phyloP scores from a whole-genome alignment of 2,888 invertebrate genomes.

The Andrena flavipes region DNA sequence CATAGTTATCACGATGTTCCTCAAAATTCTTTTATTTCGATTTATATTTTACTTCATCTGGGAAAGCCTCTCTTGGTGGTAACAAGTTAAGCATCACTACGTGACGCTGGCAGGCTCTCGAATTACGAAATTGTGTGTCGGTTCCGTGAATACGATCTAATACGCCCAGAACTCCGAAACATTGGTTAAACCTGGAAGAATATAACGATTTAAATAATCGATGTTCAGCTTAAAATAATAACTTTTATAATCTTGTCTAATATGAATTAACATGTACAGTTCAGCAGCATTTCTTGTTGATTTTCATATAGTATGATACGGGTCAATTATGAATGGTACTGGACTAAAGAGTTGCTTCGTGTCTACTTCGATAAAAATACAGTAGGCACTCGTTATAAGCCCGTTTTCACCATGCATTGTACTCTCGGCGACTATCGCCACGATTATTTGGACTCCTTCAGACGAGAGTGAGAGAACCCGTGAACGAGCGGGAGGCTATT shows the following conservation, averaged over 20 bases:
- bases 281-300: no score
- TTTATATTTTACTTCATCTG: conserved; percentile 86
- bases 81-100: conserved; percentile 89
- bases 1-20: conserved; percentile 32
- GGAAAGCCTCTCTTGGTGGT: conserved; percentile 89
- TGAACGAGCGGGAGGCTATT: no score
- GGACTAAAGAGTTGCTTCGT: no score
- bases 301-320: no score
- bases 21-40: conserved; percentile 75
- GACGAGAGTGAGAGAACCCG: no score
- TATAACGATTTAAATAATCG: not conserved
- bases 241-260: not conserved
- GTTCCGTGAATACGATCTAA: conserved; percentile 94
- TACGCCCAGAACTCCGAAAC: conserved; percentile 93
- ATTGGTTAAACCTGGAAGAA: conserved; percentile 90
- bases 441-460: no score
- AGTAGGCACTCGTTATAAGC: no score
- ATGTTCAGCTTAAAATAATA: not conserved
- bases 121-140: conserved; percentile 90
- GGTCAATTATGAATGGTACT: no score
- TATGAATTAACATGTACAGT: no score
- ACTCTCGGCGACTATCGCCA: no score
- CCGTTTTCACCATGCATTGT: no score
- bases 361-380: no score
- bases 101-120: conserved; percentile 90